Evolutionary conservation across 2,888 invertebrate species (phyloP).

Genomic region (Drosophila fungiperda): DNA sequence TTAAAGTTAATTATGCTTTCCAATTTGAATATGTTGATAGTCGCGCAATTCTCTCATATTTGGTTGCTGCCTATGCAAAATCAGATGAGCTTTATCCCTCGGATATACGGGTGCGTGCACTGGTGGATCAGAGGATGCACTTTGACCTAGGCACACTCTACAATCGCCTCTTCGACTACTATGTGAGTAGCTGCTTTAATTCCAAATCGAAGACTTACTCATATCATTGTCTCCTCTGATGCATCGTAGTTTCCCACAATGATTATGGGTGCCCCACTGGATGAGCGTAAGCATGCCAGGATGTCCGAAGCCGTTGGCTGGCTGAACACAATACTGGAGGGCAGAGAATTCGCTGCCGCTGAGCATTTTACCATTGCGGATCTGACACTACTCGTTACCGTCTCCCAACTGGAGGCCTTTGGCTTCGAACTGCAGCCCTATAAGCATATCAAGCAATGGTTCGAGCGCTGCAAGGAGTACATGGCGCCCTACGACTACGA

Average conservation of each 20-base stretch:
- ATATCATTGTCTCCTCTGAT: no score
- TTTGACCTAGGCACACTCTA: constrained; percentile 87
- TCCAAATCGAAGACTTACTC: not conserved
- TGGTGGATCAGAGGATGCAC: constrained; percentile 87
- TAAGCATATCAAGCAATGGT: constrained; percentile 87
- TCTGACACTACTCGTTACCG: constrained; percentile 82
- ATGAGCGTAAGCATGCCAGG: constrained; percentile 85
- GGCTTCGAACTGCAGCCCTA: constrained; percentile 86
- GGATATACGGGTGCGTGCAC: constrained; percentile 87
- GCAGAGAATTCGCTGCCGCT: constrained; percentile 87
- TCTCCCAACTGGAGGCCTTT: constrained; percentile 85
- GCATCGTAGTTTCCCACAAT: constrained; percentile 85
- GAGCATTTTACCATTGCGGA: constrained; percentile 86
- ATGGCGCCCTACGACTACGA: constrained; percentile 89
- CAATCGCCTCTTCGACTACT: constrained; percentile 86
- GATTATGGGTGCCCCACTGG: constrained; percentile 85
- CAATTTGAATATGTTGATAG: constrained; percentile 51
- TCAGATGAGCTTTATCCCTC: constrained; percentile 87
- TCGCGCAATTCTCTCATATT: constrained; percentile 87
- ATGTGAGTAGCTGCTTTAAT: constrained; percentile 84
- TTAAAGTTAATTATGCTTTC: not conserved
- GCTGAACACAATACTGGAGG: constrained; percentile 86
- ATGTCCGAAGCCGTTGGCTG: constrained; percentile 87
- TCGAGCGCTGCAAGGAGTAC: constrained; percentile 88
- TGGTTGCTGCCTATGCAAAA: constrained; percentile 87